These are phyloP conservation scores for Drosophila greeni DNA, from an alignment of 2,888 invertebrate genomes.

Conservation along the genomic window DNA sequence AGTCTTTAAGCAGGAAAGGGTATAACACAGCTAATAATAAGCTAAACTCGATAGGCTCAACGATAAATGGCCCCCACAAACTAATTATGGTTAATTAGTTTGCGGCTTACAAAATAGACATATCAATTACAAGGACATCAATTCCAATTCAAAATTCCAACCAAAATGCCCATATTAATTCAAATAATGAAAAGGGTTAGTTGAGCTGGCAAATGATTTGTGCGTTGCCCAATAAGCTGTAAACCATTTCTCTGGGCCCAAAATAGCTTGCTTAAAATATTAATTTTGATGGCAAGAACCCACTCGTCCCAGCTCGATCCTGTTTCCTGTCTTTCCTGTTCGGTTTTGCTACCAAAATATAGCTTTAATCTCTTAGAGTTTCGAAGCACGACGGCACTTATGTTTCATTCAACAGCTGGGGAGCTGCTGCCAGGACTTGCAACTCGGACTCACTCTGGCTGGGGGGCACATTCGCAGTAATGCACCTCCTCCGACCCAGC, in stretches of 20 bases:
- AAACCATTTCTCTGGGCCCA: neutral
- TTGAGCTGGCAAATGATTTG: neutral
- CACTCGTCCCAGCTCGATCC: neutral
- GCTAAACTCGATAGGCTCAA: too few species aligned
- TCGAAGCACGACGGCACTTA: constrained; percentile 10
- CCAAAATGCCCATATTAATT: neutral
- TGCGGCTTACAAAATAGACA: constrained; percentile 9
- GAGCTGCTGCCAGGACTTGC: constrained; percentile 3
- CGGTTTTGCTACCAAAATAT: neutral
- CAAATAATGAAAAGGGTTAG: neutral
- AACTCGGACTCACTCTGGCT: constrained; percentile 7
- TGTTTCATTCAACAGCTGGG: constrained; percentile 18
- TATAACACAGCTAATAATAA: neutral
- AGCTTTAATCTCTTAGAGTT: constrained; percentile 19
- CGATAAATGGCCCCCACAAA: neutral
- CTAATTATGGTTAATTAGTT: constrained; percentile 34
- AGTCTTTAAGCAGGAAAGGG: neutral
- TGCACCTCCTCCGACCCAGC: constrained; percentile 12
- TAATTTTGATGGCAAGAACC: neutral
- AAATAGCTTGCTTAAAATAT: constrained; percentile 2
- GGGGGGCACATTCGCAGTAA: constrained; percentile 10
- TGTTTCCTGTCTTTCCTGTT: neutral
- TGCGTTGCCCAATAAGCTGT: neutral
- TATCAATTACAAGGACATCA: neutral
- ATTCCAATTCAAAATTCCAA: constrained; percentile 6